Evolutionary conservation across 2,113 vertebrate species (phyloP).

Genomic region (Megaptera novaeangliae): DNA sequence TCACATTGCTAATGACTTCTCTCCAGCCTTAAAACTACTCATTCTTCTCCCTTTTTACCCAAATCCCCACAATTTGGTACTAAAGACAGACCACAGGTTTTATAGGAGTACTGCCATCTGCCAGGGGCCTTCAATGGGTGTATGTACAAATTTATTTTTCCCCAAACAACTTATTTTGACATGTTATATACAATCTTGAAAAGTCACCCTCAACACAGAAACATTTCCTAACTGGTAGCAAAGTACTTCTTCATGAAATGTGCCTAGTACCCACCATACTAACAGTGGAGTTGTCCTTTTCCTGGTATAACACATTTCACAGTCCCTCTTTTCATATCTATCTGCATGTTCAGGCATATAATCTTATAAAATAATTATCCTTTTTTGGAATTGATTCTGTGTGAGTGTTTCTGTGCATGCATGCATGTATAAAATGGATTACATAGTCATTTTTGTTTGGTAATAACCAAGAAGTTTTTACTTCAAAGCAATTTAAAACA

Average conservation of each 20-base stretch:
- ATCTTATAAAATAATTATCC: not conserved
- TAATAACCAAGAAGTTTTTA: not conserved
- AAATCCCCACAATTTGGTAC: not conserved
- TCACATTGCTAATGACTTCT: not conserved
- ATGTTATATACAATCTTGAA: not conserved
- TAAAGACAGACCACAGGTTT: not conserved
- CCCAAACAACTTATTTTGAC: not conserved
- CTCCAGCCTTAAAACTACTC: not conserved
- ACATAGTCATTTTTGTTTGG: not conserved
- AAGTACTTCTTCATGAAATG: not conserved
- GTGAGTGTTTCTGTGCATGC: not conserved
- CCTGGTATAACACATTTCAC: not conserved
- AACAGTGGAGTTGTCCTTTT: not conserved
- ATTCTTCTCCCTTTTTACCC: not conserved
- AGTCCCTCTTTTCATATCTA: not conserved
- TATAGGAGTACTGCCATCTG: not conserved
- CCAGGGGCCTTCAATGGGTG: not conserved
- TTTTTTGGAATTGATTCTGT: not conserved
- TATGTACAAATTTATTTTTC: not conserved
- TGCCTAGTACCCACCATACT: not conserved
- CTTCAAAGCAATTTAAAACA: conserved; percentile 42
- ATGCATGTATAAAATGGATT: not conserved
- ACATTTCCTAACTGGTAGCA: not conserved
- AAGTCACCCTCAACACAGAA: not conserved
- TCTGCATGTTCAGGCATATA: not conserved